phyloP scores from a whole-genome alignment of 2,797 vertebrate species.

The Florisuga fusca region DNA sequence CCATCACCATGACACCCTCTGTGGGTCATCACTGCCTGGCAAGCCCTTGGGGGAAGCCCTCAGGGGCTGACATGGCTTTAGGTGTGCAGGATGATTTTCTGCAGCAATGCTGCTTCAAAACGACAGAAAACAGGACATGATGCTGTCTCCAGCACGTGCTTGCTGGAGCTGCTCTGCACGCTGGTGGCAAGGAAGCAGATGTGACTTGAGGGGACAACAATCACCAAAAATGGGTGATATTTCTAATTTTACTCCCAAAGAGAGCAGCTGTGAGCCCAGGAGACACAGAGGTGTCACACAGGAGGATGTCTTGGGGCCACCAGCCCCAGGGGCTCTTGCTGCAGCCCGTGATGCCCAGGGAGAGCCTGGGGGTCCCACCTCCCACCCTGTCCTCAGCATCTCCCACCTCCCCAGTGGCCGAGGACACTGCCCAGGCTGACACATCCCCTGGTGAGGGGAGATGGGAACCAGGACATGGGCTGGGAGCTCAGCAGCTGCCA shows the following conservation, averaged over 20 bases:
- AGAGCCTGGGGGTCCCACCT: not conserved
- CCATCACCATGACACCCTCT: accelerated
- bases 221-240: not conserved
- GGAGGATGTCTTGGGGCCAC: accelerated
- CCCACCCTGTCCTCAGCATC: not conserved
- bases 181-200: not conserved
- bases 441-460: not conserved
- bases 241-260: not conserved
- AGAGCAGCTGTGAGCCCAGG: not conserved
- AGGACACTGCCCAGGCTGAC: not conserved
- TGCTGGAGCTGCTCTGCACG: not conserved
- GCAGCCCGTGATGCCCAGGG: not conserved
- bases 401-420: accelerated
- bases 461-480: not conserved
- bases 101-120: accelerated
- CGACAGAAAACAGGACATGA: accelerated
- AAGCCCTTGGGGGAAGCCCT: not conserved
- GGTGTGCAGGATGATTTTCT: not conserved
- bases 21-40: accelerated
- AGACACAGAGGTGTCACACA: accelerated
- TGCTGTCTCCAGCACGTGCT: accelerated
- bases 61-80: accelerated
- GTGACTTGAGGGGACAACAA: accelerated
- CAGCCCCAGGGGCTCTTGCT: not conserved
- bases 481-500: constrained; percentile 31